Conservation (phyloP, 2,888 invertebrate species). For the Lochmaea capreae region DNA sequence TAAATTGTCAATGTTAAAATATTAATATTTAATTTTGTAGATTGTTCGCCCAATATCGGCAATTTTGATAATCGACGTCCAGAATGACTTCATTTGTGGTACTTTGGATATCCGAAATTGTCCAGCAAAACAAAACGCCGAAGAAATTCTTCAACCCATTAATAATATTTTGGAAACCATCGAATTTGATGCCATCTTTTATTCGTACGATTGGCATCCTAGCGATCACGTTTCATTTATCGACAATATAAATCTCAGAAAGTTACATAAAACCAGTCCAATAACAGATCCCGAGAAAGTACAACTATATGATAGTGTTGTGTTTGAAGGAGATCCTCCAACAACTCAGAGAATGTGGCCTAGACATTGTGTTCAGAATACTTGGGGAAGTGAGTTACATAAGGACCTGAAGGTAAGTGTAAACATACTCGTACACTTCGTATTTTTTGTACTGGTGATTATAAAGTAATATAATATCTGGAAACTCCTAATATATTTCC, state of each 20-base stretch:
- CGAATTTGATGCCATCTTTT: conserved; percentile 87
- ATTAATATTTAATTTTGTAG: conserved; percentile 37
- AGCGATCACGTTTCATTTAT: conserved; percentile 94
- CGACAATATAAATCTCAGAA: conserved; percentile 80
- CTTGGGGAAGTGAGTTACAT: conserved; percentile 94
- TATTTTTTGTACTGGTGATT: too few species aligned
- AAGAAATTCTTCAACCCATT: conserved; percentile 90
- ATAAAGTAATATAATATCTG: too few species aligned
- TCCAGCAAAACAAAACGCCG: conserved; percentile 89
- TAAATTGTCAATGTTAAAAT: too few species aligned
- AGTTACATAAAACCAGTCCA: conserved; percentile 77
- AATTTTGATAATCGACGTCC: conserved; percentile 93
- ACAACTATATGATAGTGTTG: conserved; percentile 87
- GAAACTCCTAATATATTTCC: too few species aligned
- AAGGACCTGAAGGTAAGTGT: conserved; percentile 80
- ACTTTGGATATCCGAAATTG: conserved; percentile 91
- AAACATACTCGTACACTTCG: too few species aligned
- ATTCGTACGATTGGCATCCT: conserved; percentile 97
- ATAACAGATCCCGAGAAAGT: conserved; percentile 77
- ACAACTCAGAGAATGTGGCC: conserved; percentile 94
- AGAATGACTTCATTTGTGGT: conserved; percentile 97
- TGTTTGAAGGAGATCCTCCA: conserved; percentile 86
- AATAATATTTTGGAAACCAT: conserved; percentile 84
- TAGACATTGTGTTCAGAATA: conserved; percentile 92
- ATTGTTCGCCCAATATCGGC: conserved; percentile 77